Evolutionary conservation across 2,888 invertebrate species (phyloP).

Genomic region (Athalia circularis): DNA sequence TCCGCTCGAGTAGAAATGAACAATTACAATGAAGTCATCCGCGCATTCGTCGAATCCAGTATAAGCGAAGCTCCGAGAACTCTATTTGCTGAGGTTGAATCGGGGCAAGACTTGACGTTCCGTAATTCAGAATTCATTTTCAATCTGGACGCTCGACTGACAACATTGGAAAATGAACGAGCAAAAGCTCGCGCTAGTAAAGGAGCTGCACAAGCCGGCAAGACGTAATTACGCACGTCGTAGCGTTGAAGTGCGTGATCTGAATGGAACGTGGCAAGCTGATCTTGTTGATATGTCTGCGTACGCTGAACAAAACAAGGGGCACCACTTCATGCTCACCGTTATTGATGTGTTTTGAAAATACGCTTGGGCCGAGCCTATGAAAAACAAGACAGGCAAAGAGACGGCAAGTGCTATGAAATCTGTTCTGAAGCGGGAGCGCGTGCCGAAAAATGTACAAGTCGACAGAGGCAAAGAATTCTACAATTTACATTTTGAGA

Average conservation of each 20-base stretch:
- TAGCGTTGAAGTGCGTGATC: slow-evolving; percentile 60
- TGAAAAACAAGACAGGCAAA: slow-evolving; percentile 48
- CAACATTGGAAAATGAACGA: slow-evolving; percentile 17
- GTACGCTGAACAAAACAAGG: slow-evolving; percentile 63
- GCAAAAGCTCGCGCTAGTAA: slow-evolving; percentile 11
- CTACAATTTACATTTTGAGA: slow-evolving; percentile 52
- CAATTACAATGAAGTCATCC: no score
- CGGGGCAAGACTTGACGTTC: no score
- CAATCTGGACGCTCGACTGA: slow-evolving; percentile 52
- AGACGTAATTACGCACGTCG: slow-evolving; percentile 62
- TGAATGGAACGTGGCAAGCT: slow-evolving; percentile 71
- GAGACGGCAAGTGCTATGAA: slow-evolving; percentile 44
- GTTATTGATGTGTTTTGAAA: slow-evolving; percentile 71
- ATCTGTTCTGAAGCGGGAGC: slow-evolving; percentile 36
- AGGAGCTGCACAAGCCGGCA: slow-evolving; percentile 66
- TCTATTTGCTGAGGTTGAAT: no score
- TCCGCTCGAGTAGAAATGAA: no score
- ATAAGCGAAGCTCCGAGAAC: no score
- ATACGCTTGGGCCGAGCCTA: slow-evolving; percentile 65
- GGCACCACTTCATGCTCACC: slow-evolving; percentile 58
- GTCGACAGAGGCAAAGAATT: slow-evolving; percentile 56
- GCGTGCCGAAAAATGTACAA: slow-evolving; percentile 51
- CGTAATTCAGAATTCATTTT: not conserved
- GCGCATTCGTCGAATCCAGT: no score
- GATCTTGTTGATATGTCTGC: slow-evolving; percentile 68